Evolutionary conservation across 2,113 vertebrate species (phyloP), one percentile per base, ranked within the genome.

Genomic region (Silurus glanis): DNA sequence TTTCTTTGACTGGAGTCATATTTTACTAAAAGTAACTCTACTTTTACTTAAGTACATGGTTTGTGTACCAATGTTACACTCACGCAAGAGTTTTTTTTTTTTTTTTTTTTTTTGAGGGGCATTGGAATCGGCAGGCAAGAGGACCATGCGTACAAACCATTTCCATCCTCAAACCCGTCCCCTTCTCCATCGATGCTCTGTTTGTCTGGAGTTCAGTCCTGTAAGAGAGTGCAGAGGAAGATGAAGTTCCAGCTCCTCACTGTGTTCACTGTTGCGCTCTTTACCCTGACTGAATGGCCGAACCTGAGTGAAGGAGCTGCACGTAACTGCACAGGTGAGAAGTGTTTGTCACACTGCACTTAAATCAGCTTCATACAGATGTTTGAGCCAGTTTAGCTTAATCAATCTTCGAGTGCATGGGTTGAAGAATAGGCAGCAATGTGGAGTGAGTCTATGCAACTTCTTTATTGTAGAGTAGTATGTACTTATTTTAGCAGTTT

Each of bases 241-340:
- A 91, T 91, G 91, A 90, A 69, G 56, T 47, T 59, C 0, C 21
- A 53, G 1, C 69, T 49, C 12, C 23, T 72, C 3, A 86, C 25
- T 67, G 3, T 83, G 45, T 19, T 78, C 66, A 49, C 45, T 47
- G 0, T 76, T 80, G 53, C 80, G 25, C 47, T 90, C 6, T 58
- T 90, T n/a, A 74, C 71, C 67, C 55, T 90, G 85, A 55, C 64
- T 53, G 86, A 86, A 88, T 89, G 80, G 82, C 80, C 45, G 9
- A 78, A 55, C 37, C 16, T 67, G n/a, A 16, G 56, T 49, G 69
- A 61, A 25, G 85, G 83, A 21, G 53, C 79, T n/a, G n/a, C 75
- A 86, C 80, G 4, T 9, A 90, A 90, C 82, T 83, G 55, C 7
- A 89, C 88, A 85, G 88, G 91, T 90, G 80, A 91, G 88, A 74